Evolutionary conservation across 1,140 invertebrate genomes (phyloP).

Genomic region (Drosophila funebris): DNA sequence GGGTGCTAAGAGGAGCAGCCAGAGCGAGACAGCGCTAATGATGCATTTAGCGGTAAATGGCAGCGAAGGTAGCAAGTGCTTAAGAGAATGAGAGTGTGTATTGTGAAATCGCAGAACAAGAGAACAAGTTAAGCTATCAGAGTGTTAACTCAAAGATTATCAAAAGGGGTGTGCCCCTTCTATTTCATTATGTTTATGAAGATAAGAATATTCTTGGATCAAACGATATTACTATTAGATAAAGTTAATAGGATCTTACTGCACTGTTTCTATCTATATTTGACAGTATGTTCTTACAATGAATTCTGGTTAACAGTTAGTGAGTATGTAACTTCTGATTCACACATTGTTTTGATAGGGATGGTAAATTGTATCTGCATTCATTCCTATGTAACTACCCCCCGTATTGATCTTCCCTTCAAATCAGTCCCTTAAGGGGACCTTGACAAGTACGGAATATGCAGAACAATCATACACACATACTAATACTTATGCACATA

Average conservation of each 20-base stretch:
- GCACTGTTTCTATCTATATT: too few species aligned
- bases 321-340: too few species aligned
- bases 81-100: background rate
- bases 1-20: background rate
- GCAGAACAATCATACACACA: background rate
- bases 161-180: too few species aligned
- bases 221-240: too few species aligned
- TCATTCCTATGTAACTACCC: background rate
- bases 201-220: too few species aligned
- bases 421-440: background rate
- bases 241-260: too few species aligned
- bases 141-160: too few species aligned
- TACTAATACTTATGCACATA: background rate
- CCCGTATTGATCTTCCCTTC: background rate
- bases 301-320: too few species aligned
- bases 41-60: constrained; percentile 62
- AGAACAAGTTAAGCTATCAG: background rate
- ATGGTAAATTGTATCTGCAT: background rate
- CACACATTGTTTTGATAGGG: background rate
- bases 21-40: constrained; percentile 51
- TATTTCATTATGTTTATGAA: too few species aligned
- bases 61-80: constrained; percentile 25
- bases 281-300: too few species aligned
- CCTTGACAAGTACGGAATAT: constrained; percentile 4
- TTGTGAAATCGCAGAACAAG: background rate